Evolutionary conservation across 2,888 invertebrate species (phyloP).

Genomic region (Folsomia manolachei): DNA sequence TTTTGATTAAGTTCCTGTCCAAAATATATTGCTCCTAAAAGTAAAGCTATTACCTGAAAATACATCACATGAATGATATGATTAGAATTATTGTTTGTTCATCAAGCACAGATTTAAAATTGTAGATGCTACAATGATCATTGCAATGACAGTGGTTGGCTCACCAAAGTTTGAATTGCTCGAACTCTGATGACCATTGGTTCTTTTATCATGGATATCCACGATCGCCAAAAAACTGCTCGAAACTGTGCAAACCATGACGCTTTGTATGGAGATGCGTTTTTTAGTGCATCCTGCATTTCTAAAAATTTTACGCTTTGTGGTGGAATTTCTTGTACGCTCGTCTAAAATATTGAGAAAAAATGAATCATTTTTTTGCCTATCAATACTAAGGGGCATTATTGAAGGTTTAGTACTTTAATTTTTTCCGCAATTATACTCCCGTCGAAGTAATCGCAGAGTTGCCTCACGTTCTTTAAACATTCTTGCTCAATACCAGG

Average conservation of each 20-base stretch:
- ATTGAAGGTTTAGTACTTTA: too few relatives aligned
- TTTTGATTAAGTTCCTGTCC: constrained; percentile 77
- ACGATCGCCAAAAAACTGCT: constrained; percentile 86
- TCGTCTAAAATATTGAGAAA: not conserved
- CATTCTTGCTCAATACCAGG: constrained; percentile 80
- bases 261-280: constrained; percentile 70
- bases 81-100: not conserved
- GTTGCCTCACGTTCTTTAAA: constrained; percentile 70
- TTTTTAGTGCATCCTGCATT: constrained; percentile 34
- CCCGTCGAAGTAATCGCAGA: constrained; percentile 53
- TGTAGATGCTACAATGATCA: too few relatives aligned
- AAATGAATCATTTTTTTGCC: not conserved
- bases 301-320: constrained; percentile 32
- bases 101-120: not conserved
- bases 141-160: too few relatives aligned
- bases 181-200: constrained; percentile 82
- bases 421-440: constrained; percentile 34
- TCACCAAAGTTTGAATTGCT: constrained; percentile 81
- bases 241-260: constrained; percentile 84
- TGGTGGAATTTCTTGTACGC: constrained; percentile 6
- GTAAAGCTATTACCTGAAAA: constrained; percentile 75
- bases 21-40: constrained; percentile 84
- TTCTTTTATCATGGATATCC: constrained; percentile 83
- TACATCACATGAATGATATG: too few relatives aligned
- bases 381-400: not conserved